Evolutionary conservation across 2,113 vertebrate species (phyloP).

Genomic region (Macaca nemestrina): DNA sequence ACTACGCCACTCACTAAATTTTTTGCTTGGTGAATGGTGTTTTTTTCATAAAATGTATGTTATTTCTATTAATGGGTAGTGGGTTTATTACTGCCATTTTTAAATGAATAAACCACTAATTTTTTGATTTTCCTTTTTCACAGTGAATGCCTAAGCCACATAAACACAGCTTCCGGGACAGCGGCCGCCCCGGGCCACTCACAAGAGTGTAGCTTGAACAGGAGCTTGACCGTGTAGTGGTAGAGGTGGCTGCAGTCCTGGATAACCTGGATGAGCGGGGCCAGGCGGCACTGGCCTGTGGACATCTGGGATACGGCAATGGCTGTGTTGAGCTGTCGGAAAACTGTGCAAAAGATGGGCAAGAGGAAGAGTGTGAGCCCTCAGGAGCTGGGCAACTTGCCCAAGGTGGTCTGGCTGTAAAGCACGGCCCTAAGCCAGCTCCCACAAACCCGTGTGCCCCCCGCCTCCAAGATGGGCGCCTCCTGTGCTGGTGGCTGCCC

Average conservation of each 20-base stretch:
- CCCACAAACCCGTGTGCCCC: rapidly evolving
- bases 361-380: rapidly evolving
- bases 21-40: not conserved
- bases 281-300: slow-evolving; percentile 95
- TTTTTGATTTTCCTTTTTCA: not conserved
- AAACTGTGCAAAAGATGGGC: slow-evolving; percentile 82
- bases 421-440: not conserved
- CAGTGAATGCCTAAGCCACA: not conserved
- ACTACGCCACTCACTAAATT: rapidly evolving
- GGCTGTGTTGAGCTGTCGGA: slow-evolving; percentile 96
- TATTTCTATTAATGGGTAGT: not conserved
- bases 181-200: slow-evolving; percentile 78
- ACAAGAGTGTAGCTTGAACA: slow-evolving; percentile 98
- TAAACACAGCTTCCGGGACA: not conserved
- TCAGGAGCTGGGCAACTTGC: rapidly evolving
- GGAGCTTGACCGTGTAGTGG: slow-evolving; percentile 96
- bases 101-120: not conserved
- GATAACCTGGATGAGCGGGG: slow-evolving; percentile 97
- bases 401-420: rapidly evolving
- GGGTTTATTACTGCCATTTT: no score
- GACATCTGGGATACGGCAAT: slow-evolving; percentile 95
- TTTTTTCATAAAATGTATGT: not conserved
- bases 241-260: slow-evolving; percentile 98
- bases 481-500: not conserved
- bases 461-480: rapidly evolving